Evolutionary conservation across 2,888 invertebrate genomes (phyloP), one percentile per base, ranked within the genome.

Genomic region (Athetis lepigone): DNA sequence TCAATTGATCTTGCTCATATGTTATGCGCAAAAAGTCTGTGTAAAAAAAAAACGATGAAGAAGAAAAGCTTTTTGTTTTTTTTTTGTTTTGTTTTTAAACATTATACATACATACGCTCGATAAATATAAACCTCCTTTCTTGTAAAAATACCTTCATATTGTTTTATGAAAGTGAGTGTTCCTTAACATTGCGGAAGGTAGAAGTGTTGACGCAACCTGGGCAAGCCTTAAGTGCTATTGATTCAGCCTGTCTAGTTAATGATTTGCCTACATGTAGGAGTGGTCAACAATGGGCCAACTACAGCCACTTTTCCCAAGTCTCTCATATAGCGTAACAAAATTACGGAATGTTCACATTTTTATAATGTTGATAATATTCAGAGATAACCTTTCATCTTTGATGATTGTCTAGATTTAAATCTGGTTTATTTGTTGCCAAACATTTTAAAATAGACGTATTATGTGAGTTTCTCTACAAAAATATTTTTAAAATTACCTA

Each of bases 181-280:
- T 58, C 37, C 19, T 45, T 9, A 9, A 16, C 18, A 36, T 47
- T 69, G 51, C 70, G 40, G 51, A 60, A 60, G 19, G 9, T n/a
- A 4, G 13, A 11, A n/a, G 23, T 46, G 4, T 16, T 52, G 36
- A 36, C 36, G 46, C 29, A 52, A 70, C 62, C 18, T 42, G 33
- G 33, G 49, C 49, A 23, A 45, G 68, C 25, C 49, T 11, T 37
- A 33, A 45, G 27, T 43, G 13, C n/a, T 6, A 25, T 23, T 42
- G 29, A 52, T 37, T 42, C 36, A 43, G 21, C 19, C 29, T 19
- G 27, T 19, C 19, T 52, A 25, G 23, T 70, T 42, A 29, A 49
- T 70, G 40, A 52, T 61, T 47, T 47, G 13, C 25, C 33, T 52
- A n/a, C 37, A 50, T 46, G 33, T 39, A 60, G 49, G 39, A 27